phyloP scores from a whole-genome alignment of 1,140 invertebrate genomes.

The Ephestia elutella region DNA sequence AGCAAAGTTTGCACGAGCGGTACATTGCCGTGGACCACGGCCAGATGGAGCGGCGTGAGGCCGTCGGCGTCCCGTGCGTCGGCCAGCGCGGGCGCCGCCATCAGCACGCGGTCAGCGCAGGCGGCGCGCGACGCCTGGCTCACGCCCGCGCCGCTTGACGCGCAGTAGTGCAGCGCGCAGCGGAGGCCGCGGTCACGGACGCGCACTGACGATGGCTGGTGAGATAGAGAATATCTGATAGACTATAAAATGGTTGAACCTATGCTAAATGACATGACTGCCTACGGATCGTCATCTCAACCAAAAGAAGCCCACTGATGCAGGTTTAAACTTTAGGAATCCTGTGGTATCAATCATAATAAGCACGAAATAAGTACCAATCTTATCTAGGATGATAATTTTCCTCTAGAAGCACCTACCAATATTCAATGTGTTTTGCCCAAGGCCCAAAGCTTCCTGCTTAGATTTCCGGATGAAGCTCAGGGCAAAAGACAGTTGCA shows the following conservation, averaged over 20 bases:
- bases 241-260: neutral
- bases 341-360: too few relatives aligned
- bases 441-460: too few relatives aligned
- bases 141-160: constrained; percentile 78
- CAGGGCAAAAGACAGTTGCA: too few relatives aligned
- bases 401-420: too few relatives aligned
- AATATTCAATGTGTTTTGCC: too few relatives aligned
- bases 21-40: constrained; percentile 92
- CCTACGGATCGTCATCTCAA: too few relatives aligned
- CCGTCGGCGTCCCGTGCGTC: constrained; percentile 92
- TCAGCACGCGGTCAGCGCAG: constrained; percentile 82
- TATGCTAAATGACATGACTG: neutral
- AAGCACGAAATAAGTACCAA: too few relatives aligned
- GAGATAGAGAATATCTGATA: constrained; percentile 17
- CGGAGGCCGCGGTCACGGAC: constrained; percentile 88
- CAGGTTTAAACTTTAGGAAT: too few relatives aligned
- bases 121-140: constrained; percentile 76
- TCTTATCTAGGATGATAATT: too few relatives aligned
- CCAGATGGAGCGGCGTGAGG: constrained; percentile 93
- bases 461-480: too few relatives aligned
- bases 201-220: constrained; percentile 77
- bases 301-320: too few relatives aligned
- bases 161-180: constrained; percentile 94
- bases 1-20: constrained; percentile 87
- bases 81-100: constrained; percentile 85